These are phyloP conservation scores for Catharus fuscescens DNA, from an alignment of 2,113 vertebrate genomes.

Conservation along the genomic window DNA sequence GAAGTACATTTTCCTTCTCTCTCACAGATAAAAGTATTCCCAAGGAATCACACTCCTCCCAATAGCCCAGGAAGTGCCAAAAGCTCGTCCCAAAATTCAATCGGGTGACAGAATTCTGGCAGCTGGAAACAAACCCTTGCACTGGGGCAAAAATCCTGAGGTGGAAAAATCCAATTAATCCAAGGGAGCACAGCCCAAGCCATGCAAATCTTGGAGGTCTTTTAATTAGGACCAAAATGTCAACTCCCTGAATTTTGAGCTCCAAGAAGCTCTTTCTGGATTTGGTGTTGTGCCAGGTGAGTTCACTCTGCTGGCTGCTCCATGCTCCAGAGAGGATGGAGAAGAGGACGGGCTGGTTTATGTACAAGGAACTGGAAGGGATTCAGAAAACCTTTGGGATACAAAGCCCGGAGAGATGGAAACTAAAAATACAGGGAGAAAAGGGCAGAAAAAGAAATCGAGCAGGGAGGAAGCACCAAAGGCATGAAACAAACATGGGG, in stretches of 20 bases:
- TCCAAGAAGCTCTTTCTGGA: not conserved
- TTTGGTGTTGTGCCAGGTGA: not conserved
- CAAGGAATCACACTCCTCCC: not conserved
- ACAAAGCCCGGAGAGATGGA: fast-evolving
- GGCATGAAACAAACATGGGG: fast-evolving
- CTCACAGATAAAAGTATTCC: not conserved
- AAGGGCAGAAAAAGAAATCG: not conserved
- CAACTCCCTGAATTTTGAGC: not conserved
- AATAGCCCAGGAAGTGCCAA: not conserved
- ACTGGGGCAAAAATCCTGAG: not conserved
- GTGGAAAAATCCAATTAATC: not conserved
- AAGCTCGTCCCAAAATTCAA: not conserved
- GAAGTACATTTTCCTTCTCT: no score
- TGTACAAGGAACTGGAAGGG: not conserved
- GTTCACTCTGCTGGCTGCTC: not conserved
- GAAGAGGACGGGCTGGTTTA: not conserved
- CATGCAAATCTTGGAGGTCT: not conserved
- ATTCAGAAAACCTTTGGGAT: not conserved
- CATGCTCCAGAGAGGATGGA: not conserved
- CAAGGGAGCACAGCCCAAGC: not conserved
- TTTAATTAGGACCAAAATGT: not conserved
- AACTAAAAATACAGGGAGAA: not conserved
- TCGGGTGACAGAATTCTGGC: not conserved
- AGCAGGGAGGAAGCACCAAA: not conserved
- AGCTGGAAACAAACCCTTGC: not conserved